Conservation (phyloP, 2,113 vertebrate genomes). For the Chaetodon auriga region DNA sequence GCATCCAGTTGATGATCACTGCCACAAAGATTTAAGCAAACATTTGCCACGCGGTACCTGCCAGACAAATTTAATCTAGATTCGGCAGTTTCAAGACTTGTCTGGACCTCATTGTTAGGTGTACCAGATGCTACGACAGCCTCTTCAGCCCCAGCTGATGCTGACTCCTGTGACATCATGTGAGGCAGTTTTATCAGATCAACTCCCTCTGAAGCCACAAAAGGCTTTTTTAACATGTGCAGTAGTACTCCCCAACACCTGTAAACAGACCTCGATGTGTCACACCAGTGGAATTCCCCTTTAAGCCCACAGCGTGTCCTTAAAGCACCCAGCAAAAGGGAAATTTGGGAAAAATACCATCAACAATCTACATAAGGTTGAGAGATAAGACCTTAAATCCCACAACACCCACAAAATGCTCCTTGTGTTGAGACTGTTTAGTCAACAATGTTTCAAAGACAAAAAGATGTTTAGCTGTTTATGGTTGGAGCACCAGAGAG, state of each 20-base stretch:
- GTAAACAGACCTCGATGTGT: too few relatives aligned
- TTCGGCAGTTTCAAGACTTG: too few relatives aligned
- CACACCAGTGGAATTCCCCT: neutral
- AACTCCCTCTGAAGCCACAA: too few relatives aligned
- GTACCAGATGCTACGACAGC: too few relatives aligned
- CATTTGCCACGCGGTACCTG: neutral
- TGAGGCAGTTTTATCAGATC: neutral
- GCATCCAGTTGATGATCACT: too few relatives aligned
- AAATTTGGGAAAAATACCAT: neutral
- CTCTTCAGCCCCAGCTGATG: too few relatives aligned
- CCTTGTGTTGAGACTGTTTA: neutral
- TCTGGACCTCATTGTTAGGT: neutral
- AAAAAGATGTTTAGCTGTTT: neutral
- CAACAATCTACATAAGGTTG: neutral
- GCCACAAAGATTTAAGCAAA: neutral
- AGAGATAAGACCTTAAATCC: neutral
- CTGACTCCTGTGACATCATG: too few relatives aligned
- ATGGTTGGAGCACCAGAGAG: too few relatives aligned
- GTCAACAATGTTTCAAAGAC: neutral
- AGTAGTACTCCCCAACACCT: too few relatives aligned
- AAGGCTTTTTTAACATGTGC: too few relatives aligned
- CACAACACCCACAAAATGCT: neutral
- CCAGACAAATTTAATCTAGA: too few relatives aligned
- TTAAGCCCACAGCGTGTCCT: neutral
- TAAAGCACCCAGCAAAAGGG: neutral